These are phyloP conservation scores for Anthopleura xanthogrammica DNA, from an alignment of 92 coral and sea anemone genomes.

Conservation along the genomic window DNA sequence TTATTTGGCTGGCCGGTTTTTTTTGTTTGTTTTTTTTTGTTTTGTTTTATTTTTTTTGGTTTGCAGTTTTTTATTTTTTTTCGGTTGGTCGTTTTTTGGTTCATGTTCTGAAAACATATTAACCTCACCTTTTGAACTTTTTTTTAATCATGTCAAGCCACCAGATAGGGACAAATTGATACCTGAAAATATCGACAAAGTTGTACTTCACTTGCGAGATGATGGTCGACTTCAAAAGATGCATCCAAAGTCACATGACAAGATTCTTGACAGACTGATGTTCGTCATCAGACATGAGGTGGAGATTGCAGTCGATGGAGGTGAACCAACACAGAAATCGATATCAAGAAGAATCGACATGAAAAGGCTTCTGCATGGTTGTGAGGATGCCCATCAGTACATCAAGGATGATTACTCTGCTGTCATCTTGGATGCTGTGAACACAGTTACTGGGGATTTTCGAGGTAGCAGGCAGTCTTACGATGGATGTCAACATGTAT, in stretches of 20 bases:
- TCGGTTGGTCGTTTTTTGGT: too few species aligned
- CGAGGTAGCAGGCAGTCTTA: background rate
- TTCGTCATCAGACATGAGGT: constrained; percentile 32
- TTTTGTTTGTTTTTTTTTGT: too few species aligned
- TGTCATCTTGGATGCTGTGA: constrained; percentile 18
- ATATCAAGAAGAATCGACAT: constrained; percentile 20
- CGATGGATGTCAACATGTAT: constrained; percentile 18
- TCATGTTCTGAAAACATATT: too few species aligned
- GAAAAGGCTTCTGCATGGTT: constrained; percentile 10
- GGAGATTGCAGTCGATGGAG: constrained; percentile 25
- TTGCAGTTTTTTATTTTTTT: too few species aligned
- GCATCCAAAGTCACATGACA: constrained; percentile 1
- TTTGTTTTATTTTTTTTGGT: too few species aligned
- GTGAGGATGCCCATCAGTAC: background rate
- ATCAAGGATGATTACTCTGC: constrained; percentile 1
- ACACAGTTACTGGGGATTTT: constrained; percentile 1
- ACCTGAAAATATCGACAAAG: background rate
- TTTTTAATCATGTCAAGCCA: too few species aligned
- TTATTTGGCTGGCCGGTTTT: too few species aligned
- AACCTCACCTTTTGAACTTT: too few species aligned
- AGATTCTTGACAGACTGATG: constrained; percentile 19
- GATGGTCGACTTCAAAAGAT: constrained; percentile 6
- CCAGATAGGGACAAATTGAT: too few species aligned
- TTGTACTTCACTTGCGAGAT: background rate
- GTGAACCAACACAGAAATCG: constrained; percentile 17